These are phyloP conservation scores for Mesocricetus auratus DNA, from an alignment of 2,113 vertebrate species.

Conservation along the genomic window DNA sequence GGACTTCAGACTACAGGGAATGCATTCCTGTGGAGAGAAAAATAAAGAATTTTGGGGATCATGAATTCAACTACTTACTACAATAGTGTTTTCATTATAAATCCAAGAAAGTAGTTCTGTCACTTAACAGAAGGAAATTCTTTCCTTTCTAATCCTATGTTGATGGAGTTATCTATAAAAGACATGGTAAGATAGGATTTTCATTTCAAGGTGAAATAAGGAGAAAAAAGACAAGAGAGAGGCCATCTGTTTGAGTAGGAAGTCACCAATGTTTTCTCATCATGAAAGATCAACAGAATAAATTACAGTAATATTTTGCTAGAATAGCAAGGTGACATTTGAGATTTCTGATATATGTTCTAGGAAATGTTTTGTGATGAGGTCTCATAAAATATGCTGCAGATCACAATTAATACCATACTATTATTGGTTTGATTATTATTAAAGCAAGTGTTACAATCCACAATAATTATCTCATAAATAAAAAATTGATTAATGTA, in stretches of 20 bases:
- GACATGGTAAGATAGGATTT: background rate
- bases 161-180: background rate
- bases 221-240: background rate
- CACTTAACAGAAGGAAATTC: background rate
- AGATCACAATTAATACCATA: background rate
- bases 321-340: background rate
- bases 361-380: background rate
- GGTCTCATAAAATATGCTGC: no score
- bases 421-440: background rate
- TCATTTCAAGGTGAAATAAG: background rate
- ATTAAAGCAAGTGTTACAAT: background rate
- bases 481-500: background rate
- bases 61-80: rapidly evolving
- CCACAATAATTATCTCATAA: background rate
- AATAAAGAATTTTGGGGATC: background rate
- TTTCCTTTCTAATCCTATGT: background rate
- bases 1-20: background rate
- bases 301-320: background rate
- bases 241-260: background rate
- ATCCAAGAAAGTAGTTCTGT: no score
- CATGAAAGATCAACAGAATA: background rate
- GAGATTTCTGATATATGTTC: background rate
- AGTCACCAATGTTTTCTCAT: background rate
- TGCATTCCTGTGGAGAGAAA: background rate
- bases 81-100: background rate